Percentiles rank a stretch among this genome's conserved stretches.
phyloP scores from a whole-genome alignment of 2,888 invertebrate genomes.

The Ectemnius cavifrons region DNA sequence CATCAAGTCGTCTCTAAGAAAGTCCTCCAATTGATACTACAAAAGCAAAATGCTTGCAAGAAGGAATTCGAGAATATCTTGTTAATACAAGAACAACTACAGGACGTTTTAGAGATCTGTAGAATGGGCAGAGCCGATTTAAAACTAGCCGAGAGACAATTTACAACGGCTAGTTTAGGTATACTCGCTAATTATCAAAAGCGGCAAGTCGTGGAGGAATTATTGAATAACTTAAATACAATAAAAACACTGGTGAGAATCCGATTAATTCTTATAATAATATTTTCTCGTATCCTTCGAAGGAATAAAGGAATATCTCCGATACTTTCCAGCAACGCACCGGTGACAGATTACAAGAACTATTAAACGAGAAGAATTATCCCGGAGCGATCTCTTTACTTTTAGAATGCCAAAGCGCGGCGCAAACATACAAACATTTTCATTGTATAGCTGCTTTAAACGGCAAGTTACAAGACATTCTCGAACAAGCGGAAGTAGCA shows the following conservation, averaged over 20 bases:
- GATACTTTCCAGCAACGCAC: slow-evolving; percentile 83
- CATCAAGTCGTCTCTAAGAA: slow-evolving; percentile 95
- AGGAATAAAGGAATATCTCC: background rate
- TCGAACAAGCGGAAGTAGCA: slow-evolving; percentile 94
- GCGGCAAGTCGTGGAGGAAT: slow-evolving; percentile 88
- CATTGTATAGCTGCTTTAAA: slow-evolving; percentile 94
- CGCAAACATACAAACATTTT: slow-evolving; percentile 91
- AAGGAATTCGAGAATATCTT: slow-evolving; percentile 89
- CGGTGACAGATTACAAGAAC: slow-evolving; percentile 89
- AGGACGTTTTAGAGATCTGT: slow-evolving; percentile 85
- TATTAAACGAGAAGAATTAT: slow-evolving; percentile 91
- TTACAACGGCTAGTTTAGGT: slow-evolving; percentile 91
- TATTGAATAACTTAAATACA: slow-evolving; percentile 88
- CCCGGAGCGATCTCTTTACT: slow-evolving; percentile 94
- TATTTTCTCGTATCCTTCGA: background rate
- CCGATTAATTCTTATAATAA: background rate
- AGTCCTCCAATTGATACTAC: slow-evolving; percentile 93
- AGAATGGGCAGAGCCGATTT: slow-evolving; percentile 86
- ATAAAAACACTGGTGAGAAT: slow-evolving; percentile 87
- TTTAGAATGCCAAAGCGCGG: slow-evolving; percentile 91
- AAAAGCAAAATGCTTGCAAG: slow-evolving; percentile 93
- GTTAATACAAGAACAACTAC: slow-evolving; percentile 85
- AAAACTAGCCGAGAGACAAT: slow-evolving; percentile 87
- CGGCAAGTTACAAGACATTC: slow-evolving; percentile 92
- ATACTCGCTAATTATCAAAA: slow-evolving; percentile 95